Base-by-base conservation (phyloP, 2,888 invertebrate genomes). In the Hoplodrina ambigua region DNA sequence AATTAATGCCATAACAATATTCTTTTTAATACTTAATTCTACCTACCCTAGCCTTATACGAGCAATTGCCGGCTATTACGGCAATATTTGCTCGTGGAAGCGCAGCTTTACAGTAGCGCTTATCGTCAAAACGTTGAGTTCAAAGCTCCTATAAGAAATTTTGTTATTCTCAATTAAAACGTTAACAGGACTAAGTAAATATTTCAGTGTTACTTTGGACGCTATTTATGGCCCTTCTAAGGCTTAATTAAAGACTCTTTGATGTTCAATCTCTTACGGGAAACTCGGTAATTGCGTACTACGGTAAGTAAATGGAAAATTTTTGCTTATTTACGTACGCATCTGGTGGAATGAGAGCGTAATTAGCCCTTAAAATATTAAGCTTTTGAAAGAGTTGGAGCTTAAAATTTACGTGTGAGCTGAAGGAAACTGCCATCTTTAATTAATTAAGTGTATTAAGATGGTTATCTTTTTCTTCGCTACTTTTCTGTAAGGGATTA, bases 211-310 rank as follows among this genome's bases (percentile, higher is more conserved):
- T 92, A 90, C 91, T 92, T 90, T 88, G 89, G 88, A 85, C 86
- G 91, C 91, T 93, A 94, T 94, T 94, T 94, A 94, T 92, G 92
- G 89, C 87, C 90, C 90, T 92, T 90, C 90, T 90, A 91, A 92
- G 90, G 91, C 91, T 94, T 95, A 95, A 95, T 95, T 95, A 94
- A 65, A 93, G 88, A 86, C 83, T 87, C 93, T 95, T 95, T 95
- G 95, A 95, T 94, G 94, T 95, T 94, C 94, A 94, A 94, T 94
- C 94, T 93, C 93, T 91, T 91, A 92, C 92, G 85, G 88, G 89
- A 93, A 92, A 91, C 91, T 91, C 87, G 84, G 91, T 94, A 93
- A 94, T 94, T 94, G 90, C 92, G 88, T 85, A 82, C 86, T 86
- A 86, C 87, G 83, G 89, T 88, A 86, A 86, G 89, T 88, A 87